Evolutionary conservation across 1,140 invertebrate genomes (phyloP).

Genomic region (Formica selysi): DNA sequence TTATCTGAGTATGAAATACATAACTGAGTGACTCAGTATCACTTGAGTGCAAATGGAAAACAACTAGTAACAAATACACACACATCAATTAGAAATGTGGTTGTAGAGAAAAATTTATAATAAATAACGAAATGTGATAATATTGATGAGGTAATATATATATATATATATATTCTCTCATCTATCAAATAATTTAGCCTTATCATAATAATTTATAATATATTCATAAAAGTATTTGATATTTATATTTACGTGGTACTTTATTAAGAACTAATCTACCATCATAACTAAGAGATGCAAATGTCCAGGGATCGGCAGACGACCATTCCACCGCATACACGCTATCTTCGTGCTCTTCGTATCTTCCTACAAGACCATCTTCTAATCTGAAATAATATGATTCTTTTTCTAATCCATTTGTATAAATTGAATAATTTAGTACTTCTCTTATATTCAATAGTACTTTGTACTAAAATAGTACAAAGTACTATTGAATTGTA

Average conservation of each 20-base stretch:
- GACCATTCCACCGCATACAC: conserved; percentile 99
- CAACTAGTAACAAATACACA: background rate
- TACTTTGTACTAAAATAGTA: too few relatives aligned
- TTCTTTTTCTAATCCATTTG: background rate
- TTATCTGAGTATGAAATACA: too few relatives aligned
- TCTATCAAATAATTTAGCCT: background rate
- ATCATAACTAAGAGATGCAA: conserved; percentile 98
- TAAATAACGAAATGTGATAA: conserved; percentile 13
- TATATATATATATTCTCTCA: background rate
- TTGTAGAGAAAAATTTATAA: conserved; percentile 22
- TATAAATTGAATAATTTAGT: background rate
- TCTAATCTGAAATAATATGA: conserved; percentile 86
- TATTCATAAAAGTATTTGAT: conserved; percentile 92
- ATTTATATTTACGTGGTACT: conserved; percentile 97
- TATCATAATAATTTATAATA: too few relatives aligned
- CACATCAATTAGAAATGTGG: too few relatives aligned
- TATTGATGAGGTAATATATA: background rate
- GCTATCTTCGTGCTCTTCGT: conserved; percentile 99
- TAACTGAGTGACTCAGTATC: too few relatives aligned
- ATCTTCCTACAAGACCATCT: conserved; percentile 95
- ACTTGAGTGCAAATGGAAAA: too few relatives aligned
- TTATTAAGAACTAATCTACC: conserved; percentile 96
- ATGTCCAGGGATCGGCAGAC: conserved; percentile 98
- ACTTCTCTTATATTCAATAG: too few relatives aligned
- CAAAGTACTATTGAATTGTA: background rate